These are phyloP conservation scores for Trichomalopsis sarcophagae DNA, from an alignment of 1,140 invertebrate species.

Conservation along the genomic window DNA sequence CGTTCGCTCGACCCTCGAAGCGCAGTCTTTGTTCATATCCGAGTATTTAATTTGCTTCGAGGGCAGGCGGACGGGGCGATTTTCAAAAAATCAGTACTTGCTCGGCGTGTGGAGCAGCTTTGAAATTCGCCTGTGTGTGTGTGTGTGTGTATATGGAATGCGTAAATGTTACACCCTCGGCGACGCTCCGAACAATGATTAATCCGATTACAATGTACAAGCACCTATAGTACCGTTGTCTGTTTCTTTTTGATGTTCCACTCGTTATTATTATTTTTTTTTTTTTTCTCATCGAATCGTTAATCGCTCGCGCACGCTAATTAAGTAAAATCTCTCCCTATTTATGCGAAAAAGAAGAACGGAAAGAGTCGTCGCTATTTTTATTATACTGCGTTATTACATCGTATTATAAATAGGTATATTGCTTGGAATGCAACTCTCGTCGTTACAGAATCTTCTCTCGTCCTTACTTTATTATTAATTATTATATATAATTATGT, in stretches of 20 bases:
- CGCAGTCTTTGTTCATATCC: conserved; percentile 28
- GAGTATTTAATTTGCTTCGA: conserved; percentile 14
- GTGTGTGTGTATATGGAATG: neutral
- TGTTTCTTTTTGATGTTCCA: neutral
- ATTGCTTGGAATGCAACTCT: conserved; percentile 50
- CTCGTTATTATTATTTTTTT: neutral
- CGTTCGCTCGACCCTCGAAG: neutral
- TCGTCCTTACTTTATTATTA: neutral
- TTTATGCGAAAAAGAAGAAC: conserved; percentile 41
- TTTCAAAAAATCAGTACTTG: conserved; percentile 27
- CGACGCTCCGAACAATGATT: neutral
- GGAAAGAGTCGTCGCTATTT: conserved; percentile 54
- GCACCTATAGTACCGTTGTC: conserved; percentile 25
- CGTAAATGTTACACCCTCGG: neutral
- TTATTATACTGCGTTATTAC: conserved; percentile 40
- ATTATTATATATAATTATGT: neutral
- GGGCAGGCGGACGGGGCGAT: neutral
- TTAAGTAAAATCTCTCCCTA: neutral
- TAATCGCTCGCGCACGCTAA: neutral
- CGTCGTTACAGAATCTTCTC: neutral
- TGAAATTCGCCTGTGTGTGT: conserved; percentile 4
- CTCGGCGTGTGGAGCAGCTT: neutral
- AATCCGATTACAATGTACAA: neutral
- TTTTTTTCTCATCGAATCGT: neutral
- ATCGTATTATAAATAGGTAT: conserved; percentile 51